A percentile compares a stretch with the other conserved stretches of the same genome.
These are phyloP conservation scores for Yasuhikotakia modesta DNA, from an alignment of 2,797 vertebrate genomes.

Conservation along the genomic window DNA sequence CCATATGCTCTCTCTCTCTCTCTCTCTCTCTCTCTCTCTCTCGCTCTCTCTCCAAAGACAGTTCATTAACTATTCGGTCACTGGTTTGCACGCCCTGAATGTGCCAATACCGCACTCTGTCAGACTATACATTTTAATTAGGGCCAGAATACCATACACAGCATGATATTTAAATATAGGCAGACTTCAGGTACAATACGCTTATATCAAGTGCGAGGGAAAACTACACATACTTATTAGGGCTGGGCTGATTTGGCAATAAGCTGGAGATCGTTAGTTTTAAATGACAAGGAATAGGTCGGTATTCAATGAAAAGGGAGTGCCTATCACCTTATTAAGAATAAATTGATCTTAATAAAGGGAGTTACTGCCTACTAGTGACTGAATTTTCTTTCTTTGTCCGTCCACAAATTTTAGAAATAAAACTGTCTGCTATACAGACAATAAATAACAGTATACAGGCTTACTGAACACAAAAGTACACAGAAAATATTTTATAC, in stretches of 20 bases:
- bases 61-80: constrained; percentile 37
- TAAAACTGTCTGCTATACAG: too few species aligned
- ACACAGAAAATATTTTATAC: too few species aligned
- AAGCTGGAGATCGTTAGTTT: constrained; percentile 35
- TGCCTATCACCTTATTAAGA: constrained; percentile 29
- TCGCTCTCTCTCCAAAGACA: too few species aligned
- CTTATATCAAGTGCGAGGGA: constrained; percentile 27
- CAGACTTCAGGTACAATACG: neutral
- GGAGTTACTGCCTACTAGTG: too few species aligned
- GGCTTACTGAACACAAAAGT: too few species aligned
- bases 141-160: constrained; percentile 28
- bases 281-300: constrained; percentile 36
- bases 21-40: too few species aligned
- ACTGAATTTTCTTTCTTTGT: too few species aligned
- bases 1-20: too few species aligned
- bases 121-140: constrained; percentile 47
- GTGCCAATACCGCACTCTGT: constrained; percentile 37
- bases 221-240: constrained; percentile 14
- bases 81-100: neutral
- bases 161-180: constrained; percentile 36
- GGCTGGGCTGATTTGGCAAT: neutral
- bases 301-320: constrained; percentile 14
- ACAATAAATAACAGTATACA: too few species aligned
- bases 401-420: too few species aligned
- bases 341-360: constrained; percentile 23